Base-by-base conservation (phyloP, 2,113 vertebrate genomes). In the Xiphias gladius region DNA sequence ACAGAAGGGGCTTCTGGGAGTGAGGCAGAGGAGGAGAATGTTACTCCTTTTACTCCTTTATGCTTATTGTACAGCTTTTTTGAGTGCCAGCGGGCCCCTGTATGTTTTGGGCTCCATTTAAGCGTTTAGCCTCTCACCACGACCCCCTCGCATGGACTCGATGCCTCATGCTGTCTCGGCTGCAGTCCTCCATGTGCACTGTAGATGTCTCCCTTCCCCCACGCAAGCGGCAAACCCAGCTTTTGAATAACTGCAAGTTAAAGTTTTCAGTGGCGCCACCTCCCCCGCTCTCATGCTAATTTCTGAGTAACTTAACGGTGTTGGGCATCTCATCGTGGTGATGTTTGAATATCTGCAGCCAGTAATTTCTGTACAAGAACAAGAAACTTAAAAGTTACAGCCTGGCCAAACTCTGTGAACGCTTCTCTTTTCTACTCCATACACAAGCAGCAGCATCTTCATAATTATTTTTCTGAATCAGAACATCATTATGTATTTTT, bases 31-130 rank as follows among this genome's bases (percentile, higher is more conserved):
- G 54, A 73, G 58, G 62, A 71, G 54, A n/a, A 24, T 30, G 78
- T 58, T 58, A 24, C 70, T 86, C 71, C 79, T 76, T 75, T 66
- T 70, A n/a, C 67, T 82, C 78, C 67, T 55, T 80, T 57, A 78
- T 65, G 79, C 80, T 94, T 92, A 76, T 80, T 89, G 85, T 92
- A 91, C 86, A 94, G 85, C 76, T 86, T 89, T 20, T 89, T 82
- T 83, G 73, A 93, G 90, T 88, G 90, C 91, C 90, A 90, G 86
- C 17, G 41, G 87, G 81, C 73, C 74, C 65, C 63, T 81, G 81
- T 90, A 84, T 86, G 88, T 75, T 84, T 58, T 2, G 66, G 87
- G 85, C 81, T 80, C 77, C 79, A 35, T 54, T 77, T 85, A 83
- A 77, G 81, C 83, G 72, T 91, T 86, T 43, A 58, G 39, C 72